Base-by-base conservation (phyloP, 2,113 vertebrate genomes). In the Channa argus region DNA sequence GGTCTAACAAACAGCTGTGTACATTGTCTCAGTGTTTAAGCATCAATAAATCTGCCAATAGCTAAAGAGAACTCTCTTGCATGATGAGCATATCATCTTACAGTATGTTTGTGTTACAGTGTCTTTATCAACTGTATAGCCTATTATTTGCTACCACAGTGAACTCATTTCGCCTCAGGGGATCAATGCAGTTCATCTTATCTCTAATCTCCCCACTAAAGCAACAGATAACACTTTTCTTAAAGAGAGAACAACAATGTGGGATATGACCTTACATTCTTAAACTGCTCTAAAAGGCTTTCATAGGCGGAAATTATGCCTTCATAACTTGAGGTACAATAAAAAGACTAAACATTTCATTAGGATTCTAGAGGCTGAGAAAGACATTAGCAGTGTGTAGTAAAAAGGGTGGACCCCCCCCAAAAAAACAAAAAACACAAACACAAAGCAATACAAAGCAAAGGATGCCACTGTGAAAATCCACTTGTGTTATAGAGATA, bases 101-200 rank as follows among this genome's bases (percentile, higher is more conserved):
- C 63, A 74, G 60, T 37, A 44, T 67, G 55, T 64, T 82, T 64
- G 63, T 54, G 50, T 74, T 84, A 67, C 37, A 71, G 38, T 58
- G 14, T 64, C 64, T 66, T 72, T 36, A 71, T 56, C 53, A 14
- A 55, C 47, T 71, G 41, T 49, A 5, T 43, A 37, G 37, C 7
- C 59, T 45, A 13, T 54, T 55, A 66, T 71, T 58, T 77, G 38
- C 41, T 54, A 49, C 47, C 13, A 61, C 47, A n/a, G 62, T 36
- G 55, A 50, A 50, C 43, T 51, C 6, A 60, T 34, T 78, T 71
- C 47, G 52, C 60, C 44, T 49, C 54, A 0, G 63, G 63, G 63
- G 41, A 65, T 74, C 52, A 51, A 59, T 63, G 49, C 9, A 52
- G 41, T 63, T 59, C 39, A 65, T 60, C 7, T 62, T 49, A 53